Conservation (phyloP, 2,797 vertebrate genomes). For the Galagoides demidoff region DNA sequence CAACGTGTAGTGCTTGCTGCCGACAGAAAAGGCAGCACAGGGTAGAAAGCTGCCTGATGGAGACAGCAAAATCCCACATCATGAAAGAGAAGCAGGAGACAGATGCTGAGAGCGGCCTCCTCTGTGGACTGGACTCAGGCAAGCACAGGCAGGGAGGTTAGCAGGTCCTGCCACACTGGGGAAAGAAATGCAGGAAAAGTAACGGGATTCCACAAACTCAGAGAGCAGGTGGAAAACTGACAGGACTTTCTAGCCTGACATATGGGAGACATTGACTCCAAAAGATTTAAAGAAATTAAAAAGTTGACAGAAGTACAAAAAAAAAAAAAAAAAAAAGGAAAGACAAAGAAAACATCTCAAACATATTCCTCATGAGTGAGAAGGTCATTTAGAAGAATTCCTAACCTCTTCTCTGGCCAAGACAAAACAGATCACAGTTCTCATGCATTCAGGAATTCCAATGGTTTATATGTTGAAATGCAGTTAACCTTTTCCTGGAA, state of each 20-base stretch:
- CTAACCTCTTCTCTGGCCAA: background rate
- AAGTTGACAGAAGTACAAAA: constrained; percentile 7
- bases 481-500: constrained; percentile 14
- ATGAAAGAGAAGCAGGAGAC: accelerated
- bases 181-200: background rate
- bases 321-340: too few species aligned
- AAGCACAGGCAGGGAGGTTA: background rate
- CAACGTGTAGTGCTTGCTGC: background rate
- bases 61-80: background rate
- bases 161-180: background rate
- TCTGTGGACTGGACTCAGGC: background rate
- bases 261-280: background rate
- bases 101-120: background rate
- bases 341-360: background rate
- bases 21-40: background rate
- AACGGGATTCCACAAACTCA: background rate
- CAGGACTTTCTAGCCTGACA: background rate
- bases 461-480: background rate
- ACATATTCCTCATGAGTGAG: background rate
- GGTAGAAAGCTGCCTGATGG: background rate
- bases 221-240: background rate
- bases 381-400: background rate
- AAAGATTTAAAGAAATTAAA: constrained; percentile 28
- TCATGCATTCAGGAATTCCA: background rate
- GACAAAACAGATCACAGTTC: background rate